Evolutionary conservation across 2,888 invertebrate genomes (phyloP).

Genomic region (Rhagium mordax): DNA sequence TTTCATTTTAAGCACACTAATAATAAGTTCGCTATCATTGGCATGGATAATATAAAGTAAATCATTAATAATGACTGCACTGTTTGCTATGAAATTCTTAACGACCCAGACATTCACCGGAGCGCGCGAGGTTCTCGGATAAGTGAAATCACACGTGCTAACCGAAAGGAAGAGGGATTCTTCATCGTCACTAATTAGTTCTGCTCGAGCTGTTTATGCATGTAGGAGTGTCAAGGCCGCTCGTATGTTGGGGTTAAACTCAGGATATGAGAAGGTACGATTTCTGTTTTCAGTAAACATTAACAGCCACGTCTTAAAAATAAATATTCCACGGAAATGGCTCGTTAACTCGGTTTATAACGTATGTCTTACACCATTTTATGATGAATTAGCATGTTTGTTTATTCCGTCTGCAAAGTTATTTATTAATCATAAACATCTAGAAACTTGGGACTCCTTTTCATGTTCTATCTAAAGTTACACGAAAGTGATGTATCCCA

Average conservation of each 20-base stretch:
- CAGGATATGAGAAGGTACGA: neutral
- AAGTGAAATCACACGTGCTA: slow-evolving; percentile 46
- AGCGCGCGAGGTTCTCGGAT: slow-evolving; percentile 35
- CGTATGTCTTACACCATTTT: neutral
- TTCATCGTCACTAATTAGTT: slow-evolving; percentile 37
- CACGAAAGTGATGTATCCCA: too few species aligned
- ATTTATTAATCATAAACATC: too few species aligned
- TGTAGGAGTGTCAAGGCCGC: slow-evolving; percentile 36
- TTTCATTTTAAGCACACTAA: neutral
- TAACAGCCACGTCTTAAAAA: neutral
- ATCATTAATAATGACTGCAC: slow-evolving; percentile 45
- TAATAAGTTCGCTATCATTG: neutral
- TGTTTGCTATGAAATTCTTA: slow-evolving; percentile 43
- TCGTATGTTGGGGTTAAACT: slow-evolving; percentile 10
- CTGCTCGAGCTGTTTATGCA: slow-evolving; percentile 27
- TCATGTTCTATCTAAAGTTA: too few species aligned
- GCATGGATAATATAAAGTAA: slow-evolving; percentile 19
- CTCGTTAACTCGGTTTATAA: neutral
- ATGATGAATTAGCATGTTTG: neutral
- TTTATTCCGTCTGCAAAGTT: too few species aligned
- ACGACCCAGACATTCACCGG: slow-evolving; percentile 47
- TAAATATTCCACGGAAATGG: neutral
- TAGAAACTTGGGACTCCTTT: too few species aligned
- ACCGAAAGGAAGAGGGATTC: slow-evolving; percentile 37
- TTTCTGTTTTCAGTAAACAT: neutral